Conservation (phyloP, 2,113 vertebrate species). For the Agapornis roseicollis region DNA sequence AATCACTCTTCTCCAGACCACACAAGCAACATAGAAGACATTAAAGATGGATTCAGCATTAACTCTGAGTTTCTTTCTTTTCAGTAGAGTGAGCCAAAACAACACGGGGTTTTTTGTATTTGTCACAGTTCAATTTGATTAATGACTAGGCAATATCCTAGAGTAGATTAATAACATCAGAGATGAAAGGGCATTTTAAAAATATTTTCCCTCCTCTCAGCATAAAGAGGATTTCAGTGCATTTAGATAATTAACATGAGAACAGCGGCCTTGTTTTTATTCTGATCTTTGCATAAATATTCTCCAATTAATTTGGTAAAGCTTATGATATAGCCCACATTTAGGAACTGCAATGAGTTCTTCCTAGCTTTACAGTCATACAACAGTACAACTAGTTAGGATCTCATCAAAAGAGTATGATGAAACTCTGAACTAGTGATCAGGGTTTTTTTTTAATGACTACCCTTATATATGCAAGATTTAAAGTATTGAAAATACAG, state of each 20-base stretch:
- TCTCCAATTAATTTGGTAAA: constrained; percentile 30
- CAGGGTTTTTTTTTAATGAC: neutral
- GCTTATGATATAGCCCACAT: neutral
- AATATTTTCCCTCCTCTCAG: constrained; percentile 8
- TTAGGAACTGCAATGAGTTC: neutral
- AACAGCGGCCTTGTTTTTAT: constrained; percentile 31
- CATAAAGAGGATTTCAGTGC: constrained; percentile 61
- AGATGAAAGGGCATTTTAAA: constrained; percentile 32
- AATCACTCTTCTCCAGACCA: neutral
- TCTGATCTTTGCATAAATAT: constrained; percentile 29
- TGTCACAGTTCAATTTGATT: constrained; percentile 59
- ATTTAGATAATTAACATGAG: constrained; percentile 67
- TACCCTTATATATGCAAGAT: neutral
- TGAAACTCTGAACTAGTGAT: neutral
- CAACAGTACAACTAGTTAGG: neutral
- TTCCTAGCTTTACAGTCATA: neutral
- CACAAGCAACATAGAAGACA: constrained; percentile 3
- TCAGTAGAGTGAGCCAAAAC: neutral
- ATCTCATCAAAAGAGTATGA: neutral
- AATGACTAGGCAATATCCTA: constrained; percentile 55
- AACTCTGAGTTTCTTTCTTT: neutral
- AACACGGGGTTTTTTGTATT: neutral
- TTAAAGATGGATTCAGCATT: neutral
- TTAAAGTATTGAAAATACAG: neutral
- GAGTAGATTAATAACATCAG: constrained; percentile 46